Evolutionary conservation across 1,140 invertebrate genomes (phyloP), one percentile per base, ranked within the genome.

Genomic region (Babylonia areolata): DNA sequence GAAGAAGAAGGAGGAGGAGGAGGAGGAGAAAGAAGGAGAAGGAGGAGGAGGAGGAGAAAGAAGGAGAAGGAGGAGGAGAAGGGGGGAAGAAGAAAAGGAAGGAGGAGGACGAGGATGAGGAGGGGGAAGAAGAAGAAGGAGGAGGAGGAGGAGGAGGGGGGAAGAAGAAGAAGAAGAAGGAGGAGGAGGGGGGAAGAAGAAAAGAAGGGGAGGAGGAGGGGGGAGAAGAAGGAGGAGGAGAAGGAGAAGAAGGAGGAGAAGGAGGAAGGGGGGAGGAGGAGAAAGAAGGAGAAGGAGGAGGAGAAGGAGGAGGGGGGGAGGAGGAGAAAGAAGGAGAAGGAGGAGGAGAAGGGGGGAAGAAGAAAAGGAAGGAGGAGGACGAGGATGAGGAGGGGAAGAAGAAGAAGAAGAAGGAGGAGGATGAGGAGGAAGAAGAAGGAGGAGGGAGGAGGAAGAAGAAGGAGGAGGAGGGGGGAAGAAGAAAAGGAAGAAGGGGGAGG

Each of bases 141-240:
- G 35, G 28, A 75, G 35, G 28, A 75, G 35, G 28, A 75, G 35
- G 28, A 75, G 35, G 28, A 75, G 35, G 28, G 28, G 28, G 28
- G 35, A 75, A 37, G 35, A 75, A 37, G 35, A 75, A 37, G 35
- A 75, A 75, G 71, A 75, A 75, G 71, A 75, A 75, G 71, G 28
- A 75, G 71, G 28, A 75, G 35, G n/a, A n/a, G n/a, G n/a, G n/a
- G n/a, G n/a, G n/a, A n/a, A n/a, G n/a, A n/a, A n/a, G n/a, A n/a
- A n/a, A n/a, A n/a, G n/a, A n/a, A n/a, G n/a, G n/a, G n/a, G n/a
- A n/a, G n/a, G n/a, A n/a, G n/a, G n/a, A n/a, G n/a, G n/a, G 28
- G 28, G 35, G 28, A 75, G 71, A 75, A 75, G 71, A 75, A 75
- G 46, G 20, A 51, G 6, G 9, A 6, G 6, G 20, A 51, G 46